Evolutionary conservation across 2,113 vertebrate species (phyloP).

Genomic region (Peromyscus maniculatus): DNA sequence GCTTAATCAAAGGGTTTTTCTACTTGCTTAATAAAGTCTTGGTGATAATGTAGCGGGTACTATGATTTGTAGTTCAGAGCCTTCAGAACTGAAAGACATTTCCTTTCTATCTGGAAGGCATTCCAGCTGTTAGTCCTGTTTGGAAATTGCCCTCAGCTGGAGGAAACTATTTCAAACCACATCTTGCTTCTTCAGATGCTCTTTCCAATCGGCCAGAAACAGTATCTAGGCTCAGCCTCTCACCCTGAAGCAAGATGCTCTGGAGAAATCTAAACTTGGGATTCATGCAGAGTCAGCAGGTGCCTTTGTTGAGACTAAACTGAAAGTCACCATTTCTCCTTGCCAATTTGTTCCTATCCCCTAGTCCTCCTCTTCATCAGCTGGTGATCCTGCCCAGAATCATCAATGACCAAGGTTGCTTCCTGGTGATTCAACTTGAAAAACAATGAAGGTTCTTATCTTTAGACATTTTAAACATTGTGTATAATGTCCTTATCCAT

Average conservation of each 20-base stretch:
- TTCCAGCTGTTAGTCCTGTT: background rate
- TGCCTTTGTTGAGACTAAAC: background rate
- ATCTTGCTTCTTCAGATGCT: background rate
- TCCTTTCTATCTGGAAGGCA: background rate
- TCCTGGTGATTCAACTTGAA: background rate
- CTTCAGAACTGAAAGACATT: background rate
- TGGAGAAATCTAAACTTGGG: background rate
- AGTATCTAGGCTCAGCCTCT: background rate
- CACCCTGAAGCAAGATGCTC: background rate
- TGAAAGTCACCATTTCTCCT: background rate
- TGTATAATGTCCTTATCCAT: background rate
- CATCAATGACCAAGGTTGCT: background rate
- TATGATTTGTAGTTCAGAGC: background rate
- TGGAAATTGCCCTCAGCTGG: background rate
- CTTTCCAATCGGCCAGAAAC: background rate
- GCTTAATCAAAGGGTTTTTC: background rate
- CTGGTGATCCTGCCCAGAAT: background rate
- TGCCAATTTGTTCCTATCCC: background rate
- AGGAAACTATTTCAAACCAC: background rate
- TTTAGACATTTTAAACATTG: background rate
- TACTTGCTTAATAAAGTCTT: background rate
- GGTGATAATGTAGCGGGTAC: background rate
- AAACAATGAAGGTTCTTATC: background rate
- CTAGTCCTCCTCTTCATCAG: background rate
- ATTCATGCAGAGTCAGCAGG: background rate